Evolutionary conservation across 2,888 invertebrate species (phyloP).

Genomic region (Apodemia hepburni): DNA sequence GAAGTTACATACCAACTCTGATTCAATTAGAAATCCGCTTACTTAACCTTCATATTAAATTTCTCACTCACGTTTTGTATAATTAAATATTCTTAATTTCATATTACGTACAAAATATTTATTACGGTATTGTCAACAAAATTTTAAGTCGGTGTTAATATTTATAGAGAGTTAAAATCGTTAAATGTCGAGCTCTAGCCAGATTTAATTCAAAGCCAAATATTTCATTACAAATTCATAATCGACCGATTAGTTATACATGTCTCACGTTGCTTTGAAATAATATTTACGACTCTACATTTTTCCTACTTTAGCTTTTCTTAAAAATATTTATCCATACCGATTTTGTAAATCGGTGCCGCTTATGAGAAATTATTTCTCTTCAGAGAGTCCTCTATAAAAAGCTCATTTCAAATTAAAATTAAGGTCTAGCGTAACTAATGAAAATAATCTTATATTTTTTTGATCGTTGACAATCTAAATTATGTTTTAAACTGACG

Average conservation of each 20-base stretch:
- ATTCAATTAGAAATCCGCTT: slow-evolving; percentile 43
- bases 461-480: slow-evolving; percentile 31
- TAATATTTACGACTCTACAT: slow-evolving; percentile 64
- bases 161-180: slow-evolving; percentile 24
- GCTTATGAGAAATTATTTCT: slow-evolving; percentile 77
- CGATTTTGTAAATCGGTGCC: slow-evolving; percentile 58
- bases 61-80: slow-evolving; percentile 16
- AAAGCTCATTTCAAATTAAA: slow-evolving; percentile 78
- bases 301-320: slow-evolving; percentile 63
- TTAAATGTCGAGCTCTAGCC: slow-evolving; percentile 23
- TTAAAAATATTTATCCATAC: slow-evolving; percentile 69
- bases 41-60: slow-evolving; percentile 36
- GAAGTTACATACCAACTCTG: slow-evolving; percentile 38
- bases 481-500: slow-evolving; percentile 40
- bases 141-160: slow-evolving; percentile 26
- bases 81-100: slow-evolving; percentile 15
- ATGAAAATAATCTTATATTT: slow-evolving; percentile 55
- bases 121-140: slow-evolving; percentile 9
- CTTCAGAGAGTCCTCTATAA: slow-evolving; percentile 70
- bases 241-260: slow-evolving; percentile 70
- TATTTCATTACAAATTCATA: slow-evolving; percentile 45
- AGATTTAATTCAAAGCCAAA: slow-evolving; percentile 30
- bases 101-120: slow-evolving; percentile 5
- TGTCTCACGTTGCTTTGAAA: slow-evolving; percentile 58
- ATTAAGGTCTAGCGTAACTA: slow-evolving; percentile 73